Percentiles rank a stretch among this genome's conserved stretches.
Evolutionary conservation across 2,113 vertebrate genomes (phyloP).

Genomic region (Amblyopsis rosae): DNA sequence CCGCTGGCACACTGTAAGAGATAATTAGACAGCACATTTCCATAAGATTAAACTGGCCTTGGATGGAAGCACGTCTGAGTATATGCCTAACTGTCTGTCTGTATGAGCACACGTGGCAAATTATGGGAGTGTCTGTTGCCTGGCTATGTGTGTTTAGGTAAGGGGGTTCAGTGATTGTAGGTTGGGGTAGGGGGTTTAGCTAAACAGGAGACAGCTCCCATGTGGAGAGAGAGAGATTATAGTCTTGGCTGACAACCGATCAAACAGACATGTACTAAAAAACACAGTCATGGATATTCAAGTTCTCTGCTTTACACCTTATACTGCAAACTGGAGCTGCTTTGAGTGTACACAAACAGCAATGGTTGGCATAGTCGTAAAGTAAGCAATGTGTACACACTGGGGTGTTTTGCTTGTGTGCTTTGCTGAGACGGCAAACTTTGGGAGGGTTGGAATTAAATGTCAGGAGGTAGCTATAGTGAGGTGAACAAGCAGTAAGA

Average conservation of each 20-base stretch:
- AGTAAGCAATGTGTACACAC: conserved; percentile 1
- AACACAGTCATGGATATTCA: conserved; percentile 31
- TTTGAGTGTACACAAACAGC: conserved; percentile 16
- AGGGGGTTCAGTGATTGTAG: background rate
- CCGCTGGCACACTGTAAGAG: conserved; percentile 39
- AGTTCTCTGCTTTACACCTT: conserved; percentile 14
- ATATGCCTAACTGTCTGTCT: conserved; percentile 34
- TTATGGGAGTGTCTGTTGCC: conserved; percentile 20
- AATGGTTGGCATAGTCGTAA: conserved; percentile 29
- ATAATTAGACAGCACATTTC: conserved; percentile 63
- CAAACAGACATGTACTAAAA: conserved; percentile 28
- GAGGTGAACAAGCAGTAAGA: conserved; percentile 29
- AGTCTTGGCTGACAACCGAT: conserved; percentile 37
- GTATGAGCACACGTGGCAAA: conserved; percentile 13
- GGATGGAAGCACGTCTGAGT: conserved; percentile 25
- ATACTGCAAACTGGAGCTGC: conserved; percentile 26
- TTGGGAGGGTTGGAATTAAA: conserved; percentile 36
- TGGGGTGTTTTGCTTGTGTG: conserved; percentile 23
- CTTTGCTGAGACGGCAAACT: conserved; percentile 9
- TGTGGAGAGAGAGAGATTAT: conserved; percentile 23
- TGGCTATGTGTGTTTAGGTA: conserved; percentile 4
- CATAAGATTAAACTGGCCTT: conserved; percentile 46
- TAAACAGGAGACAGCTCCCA: conserved; percentile 24
- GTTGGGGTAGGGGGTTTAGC: conserved; percentile 2
- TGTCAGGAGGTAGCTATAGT: conserved; percentile 14